Base-by-base conservation (phyloP, 2,797 vertebrate species). In the Hippopotamyrus pictus region DNA sequence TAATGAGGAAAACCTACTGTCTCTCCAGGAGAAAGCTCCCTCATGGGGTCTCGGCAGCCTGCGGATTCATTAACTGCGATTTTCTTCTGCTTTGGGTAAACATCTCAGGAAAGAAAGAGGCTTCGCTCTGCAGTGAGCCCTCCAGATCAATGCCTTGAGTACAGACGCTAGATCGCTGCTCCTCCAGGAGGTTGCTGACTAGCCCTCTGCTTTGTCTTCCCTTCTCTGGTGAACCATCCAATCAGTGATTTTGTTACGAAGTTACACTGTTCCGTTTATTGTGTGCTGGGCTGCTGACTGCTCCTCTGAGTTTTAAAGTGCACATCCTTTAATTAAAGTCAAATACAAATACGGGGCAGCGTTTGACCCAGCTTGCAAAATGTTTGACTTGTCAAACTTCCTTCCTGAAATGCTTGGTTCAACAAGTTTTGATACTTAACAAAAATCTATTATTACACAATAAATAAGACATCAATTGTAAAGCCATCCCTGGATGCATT, bases 21-120 rank as follows among this genome's bases (percentile, higher is more conserved):
- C 86, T 54, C 86, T 19, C 86, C 86, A 87, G 83, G 53, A 87
- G 86, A 87, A 59, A 14, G 41, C 48, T 53, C 22, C 11, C 83
- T 85, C 22, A 51, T 12, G 4, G 83, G 9, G 48, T 85, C 25
- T 53, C 83, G 14, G 76, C 41, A 82, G 76, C 76, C 76, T 82
- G 76, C 41, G 29, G 76, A 82, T 82, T 82, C 76, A 46, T 82
- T 82, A 82, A 82, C 44, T 44, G 76, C n/a, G 76, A 82, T 46
- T 82, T 82, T 82, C 76, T 82, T 82, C 37, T 82, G 41, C 41
- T 54, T 53, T 54, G 29, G 4, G 84, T 86, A 86, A 86, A 86
- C 48, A 54, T 33, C 50, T 86, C 84, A 46, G 76, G 76, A 82
- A 82, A 82, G n/a, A 22, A 85, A 85, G 50, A 85, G 29, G 50